These are phyloP conservation scores for Periplaneta americana DNA, from an alignment of 1,140 invertebrate genomes.

Conservation along the genomic window DNA sequence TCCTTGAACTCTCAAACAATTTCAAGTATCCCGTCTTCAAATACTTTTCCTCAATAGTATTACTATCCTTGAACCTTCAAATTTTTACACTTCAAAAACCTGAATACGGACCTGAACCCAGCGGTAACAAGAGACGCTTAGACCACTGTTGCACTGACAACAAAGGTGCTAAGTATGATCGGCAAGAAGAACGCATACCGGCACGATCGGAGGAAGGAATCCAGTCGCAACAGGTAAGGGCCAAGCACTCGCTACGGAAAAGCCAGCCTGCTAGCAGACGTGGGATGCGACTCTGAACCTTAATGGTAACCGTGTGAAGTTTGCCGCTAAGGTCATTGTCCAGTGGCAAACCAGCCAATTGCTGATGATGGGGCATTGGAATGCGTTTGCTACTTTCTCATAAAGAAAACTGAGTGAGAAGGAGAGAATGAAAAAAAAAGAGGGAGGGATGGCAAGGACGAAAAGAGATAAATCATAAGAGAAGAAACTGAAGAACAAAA, in stretches of 20 bases:
- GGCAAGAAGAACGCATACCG: background rate
- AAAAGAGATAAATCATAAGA: background rate
- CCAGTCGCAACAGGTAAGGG: background rate
- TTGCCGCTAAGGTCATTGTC: conserved; percentile 15
- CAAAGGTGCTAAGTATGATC: background rate
- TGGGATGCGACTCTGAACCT: conserved; percentile 13
- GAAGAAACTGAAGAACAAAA: background rate
- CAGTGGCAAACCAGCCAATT: conserved; percentile 11
- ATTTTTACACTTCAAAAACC: background rate
- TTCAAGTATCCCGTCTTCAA: background rate
- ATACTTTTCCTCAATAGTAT: background rate
- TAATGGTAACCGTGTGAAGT: conserved; percentile 10
- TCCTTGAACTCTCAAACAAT: background rate
- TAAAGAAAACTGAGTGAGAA: background rate
- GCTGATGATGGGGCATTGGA: background rate
- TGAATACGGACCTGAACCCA: no score
- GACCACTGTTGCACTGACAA: background rate
- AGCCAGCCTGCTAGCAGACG: background rate
- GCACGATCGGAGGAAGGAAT: background rate
- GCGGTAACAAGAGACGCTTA: background rate
- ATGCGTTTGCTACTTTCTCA: conserved; percentile 10
- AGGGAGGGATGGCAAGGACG: background rate
- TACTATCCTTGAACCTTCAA: background rate
- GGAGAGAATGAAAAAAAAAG: background rate
- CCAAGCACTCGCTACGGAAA: background rate